These are phyloP conservation scores for Campoplex capitator DNA, from an alignment of 2,888 invertebrate species.

Conservation along the genomic window DNA sequence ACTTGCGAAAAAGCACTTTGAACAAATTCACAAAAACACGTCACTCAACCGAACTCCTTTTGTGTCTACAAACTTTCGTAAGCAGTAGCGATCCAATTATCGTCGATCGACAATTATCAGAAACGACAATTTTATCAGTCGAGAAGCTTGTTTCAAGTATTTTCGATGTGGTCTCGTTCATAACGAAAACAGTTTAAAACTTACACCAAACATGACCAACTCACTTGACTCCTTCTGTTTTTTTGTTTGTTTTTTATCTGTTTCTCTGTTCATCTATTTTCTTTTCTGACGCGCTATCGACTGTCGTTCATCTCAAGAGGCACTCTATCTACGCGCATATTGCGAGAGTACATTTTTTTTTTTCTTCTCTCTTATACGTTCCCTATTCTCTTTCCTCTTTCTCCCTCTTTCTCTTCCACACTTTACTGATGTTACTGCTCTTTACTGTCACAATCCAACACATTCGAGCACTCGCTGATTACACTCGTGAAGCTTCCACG, in stretches of 20 bases:
- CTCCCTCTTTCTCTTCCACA: conserved; percentile 27
- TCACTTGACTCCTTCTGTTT: conserved; percentile 53
- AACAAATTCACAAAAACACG: not conserved
- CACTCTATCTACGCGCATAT: conserved; percentile 43
- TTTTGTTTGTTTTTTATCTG: conserved; percentile 22
- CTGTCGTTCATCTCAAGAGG: conserved; percentile 61
- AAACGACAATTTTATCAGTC: conserved; percentile 6
- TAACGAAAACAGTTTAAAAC: conserved; percentile 3
- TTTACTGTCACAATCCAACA: conserved; percentile 40
- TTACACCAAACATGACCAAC: conserved; percentile 7
- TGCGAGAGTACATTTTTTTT: conserved; percentile 44
- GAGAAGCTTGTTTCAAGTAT: conserved; percentile 12
- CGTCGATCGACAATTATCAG: conserved; percentile 16
- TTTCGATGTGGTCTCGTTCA: conserved; percentile 29
- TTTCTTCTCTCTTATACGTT: conserved; percentile 1
- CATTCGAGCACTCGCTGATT: conserved; percentile 50
- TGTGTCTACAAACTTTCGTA: not conserved
- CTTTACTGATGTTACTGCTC: conserved; percentile 15
- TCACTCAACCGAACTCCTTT: not conserved
- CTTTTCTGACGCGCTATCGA: conserved; percentile 52
- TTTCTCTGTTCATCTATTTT: conserved; percentile 34
- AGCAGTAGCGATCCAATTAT: not conserved
- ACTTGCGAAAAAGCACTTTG: not conserved
- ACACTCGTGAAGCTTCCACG: conserved; percentile 50
- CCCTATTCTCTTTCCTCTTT: conserved; percentile 12